Evolutionary conservation across 2,797 vertebrate genomes (phyloP), one percentile per base, ranked within the genome.

Genomic region (Graptemys geographica): DNA sequence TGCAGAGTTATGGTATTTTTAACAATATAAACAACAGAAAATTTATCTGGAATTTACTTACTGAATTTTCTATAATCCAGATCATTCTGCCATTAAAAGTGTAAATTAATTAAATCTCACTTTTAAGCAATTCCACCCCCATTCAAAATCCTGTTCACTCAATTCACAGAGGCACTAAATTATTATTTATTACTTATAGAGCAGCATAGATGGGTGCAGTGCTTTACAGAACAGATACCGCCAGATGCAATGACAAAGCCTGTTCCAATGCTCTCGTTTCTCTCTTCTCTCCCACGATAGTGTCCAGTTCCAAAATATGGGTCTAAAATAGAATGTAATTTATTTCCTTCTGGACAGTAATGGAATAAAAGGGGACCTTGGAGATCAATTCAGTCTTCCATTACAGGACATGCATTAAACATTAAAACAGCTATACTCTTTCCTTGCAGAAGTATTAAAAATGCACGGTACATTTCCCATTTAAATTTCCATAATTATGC

Each of bases 361-460:
- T 92, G 94, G 94, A 95, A 94, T 89, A 92, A 97, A 96, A 0
- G 27, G 84, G 33, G 89, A 86, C 93, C 5, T 3, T 1, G 23
- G 96, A 97, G 95, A 96, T 92, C 84, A 87, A 69, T 86, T 97
- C 88, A 81, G 92, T 83, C 85, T 95, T 96, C 96, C 97, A 96
- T 98, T 97, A 97, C 31, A 41, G 95, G 79, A 65, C 69, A 62
- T 31, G 85, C 97, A 97, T 98, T 98, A 98, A 98, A 98, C 96
- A 98, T 98, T 97, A 97, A 98, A 93, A 37, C 65, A 79, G 83
- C 89, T 90, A 62, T 37, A 31, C 89, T 97, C 65, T 86, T 97
- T 94, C 93, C 91, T 95, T 83, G 84, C 1, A 97, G 90, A 88
- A 95, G 94, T 91, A 97, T 98, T 97, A 98, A 97, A 98, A 97